Percentiles rank a stretch among this genome's conserved stretches.
phyloP scores from a whole-genome alignment of 2,888 invertebrate genomes.

The Cantharis lateralis region DNA sequence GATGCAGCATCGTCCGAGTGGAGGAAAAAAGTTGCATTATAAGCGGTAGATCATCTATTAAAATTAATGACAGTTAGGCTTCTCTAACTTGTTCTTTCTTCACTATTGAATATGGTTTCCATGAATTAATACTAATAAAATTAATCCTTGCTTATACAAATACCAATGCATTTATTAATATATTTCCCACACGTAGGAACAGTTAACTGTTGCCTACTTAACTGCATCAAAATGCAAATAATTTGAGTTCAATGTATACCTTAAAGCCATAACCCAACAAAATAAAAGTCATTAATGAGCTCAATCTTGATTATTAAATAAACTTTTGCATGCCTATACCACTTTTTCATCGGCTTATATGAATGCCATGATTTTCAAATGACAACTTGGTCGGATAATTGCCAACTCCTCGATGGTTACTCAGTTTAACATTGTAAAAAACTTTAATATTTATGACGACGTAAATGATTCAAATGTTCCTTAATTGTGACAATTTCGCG shows the following conservation, averaged over 20 bases:
- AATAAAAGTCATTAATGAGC: conserved; percentile 30
- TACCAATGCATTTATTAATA: conserved; percentile 25
- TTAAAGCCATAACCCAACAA: conserved; percentile 13
- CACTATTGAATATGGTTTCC: conserved; percentile 31
- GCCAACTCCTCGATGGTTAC: conserved; percentile 6
- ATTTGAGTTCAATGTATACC: conserved; percentile 25
- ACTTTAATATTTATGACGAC: conserved; percentile 25
- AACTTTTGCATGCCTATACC: conserved; percentile 25
- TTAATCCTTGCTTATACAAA: conserved; percentile 24
- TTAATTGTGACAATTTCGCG: conserved; percentile 21
- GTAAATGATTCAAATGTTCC: conserved; percentile 26
- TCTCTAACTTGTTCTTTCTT: conserved; percentile 23
- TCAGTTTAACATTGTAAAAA: conserved; percentile 12
- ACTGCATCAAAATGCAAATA: conserved; percentile 31
- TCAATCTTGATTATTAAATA: conserved; percentile 25
- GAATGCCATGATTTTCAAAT: conserved; percentile 15
- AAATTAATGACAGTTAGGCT: conserved; percentile 23
- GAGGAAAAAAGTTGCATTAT: conserved; percentile 18
- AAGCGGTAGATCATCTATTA: conserved; percentile 22
- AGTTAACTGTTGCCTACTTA: conserved; percentile 22
- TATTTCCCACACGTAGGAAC: conserved; percentile 27
- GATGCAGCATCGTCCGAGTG: background rate
- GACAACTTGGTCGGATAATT: conserved; percentile 21
- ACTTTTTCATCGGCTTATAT: conserved; percentile 14
- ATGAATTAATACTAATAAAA: conserved; percentile 34